These are phyloP conservation scores for Chymomyza costata DNA, from an alignment of 1,140 invertebrate species.

Conservation along the genomic window DNA sequence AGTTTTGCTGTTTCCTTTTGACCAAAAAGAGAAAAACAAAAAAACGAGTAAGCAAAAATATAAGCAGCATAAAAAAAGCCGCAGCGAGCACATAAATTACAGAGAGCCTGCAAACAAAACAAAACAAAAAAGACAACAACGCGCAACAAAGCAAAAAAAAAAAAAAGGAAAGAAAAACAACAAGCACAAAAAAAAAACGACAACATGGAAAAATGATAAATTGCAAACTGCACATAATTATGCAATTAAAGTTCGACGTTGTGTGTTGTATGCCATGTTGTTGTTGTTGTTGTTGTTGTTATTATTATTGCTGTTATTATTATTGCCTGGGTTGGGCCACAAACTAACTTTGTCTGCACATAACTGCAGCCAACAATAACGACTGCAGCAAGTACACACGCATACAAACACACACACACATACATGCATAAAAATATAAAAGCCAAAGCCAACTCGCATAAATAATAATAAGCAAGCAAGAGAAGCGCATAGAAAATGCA, in stretches of 20 bases:
- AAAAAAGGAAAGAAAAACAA: conserved; percentile 11
- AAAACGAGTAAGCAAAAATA: conserved; percentile 14
- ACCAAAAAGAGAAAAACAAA: conserved; percentile 15
- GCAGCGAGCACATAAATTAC: conserved; percentile 57
- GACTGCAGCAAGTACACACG: conserved; percentile 11
- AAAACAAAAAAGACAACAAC: conserved; percentile 20
- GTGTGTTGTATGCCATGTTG: conserved; percentile 24
- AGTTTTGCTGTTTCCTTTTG: conserved; percentile 10
- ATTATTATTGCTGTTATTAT: conserved; percentile 55
- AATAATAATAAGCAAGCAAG: conserved; percentile 8
- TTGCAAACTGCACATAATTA: conserved; percentile 75
- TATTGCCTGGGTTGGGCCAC: conserved; percentile 52
- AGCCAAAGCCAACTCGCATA: conserved; percentile 8
- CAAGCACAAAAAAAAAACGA: conserved; percentile 31
- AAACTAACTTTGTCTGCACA: conserved; percentile 32
- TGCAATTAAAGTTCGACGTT: conserved; percentile 75
- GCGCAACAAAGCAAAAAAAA: conserved; percentile 20
- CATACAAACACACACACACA: conserved; percentile 1
- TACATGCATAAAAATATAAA: conserved; percentile 7
- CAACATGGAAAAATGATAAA: conserved; percentile 74
- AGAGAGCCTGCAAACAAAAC: conserved; percentile 4
- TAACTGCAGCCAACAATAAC: conserved; percentile 21
- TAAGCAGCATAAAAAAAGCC: not conserved
- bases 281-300: conserved; percentile 21
- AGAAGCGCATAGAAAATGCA: not conserved